A percentile compares a stretch with the other conserved stretches of the same genome.
These are phyloP conservation scores for Proales similis DNA, from an alignment of 1,140 invertebrate genomes.

Conservation along the genomic window DNA sequence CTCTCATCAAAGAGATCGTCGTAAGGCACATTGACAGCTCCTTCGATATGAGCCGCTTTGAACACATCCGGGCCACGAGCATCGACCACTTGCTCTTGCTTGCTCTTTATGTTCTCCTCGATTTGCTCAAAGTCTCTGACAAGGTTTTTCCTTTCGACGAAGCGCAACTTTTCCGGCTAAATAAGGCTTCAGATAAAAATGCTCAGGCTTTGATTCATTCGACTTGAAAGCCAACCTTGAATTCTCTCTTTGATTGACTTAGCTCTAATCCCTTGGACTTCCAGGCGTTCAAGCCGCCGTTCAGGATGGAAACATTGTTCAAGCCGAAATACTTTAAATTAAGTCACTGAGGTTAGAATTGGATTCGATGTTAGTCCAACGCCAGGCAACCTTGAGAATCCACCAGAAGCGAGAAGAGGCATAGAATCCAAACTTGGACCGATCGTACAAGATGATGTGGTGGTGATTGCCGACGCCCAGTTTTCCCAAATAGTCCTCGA, in stretches of 20 bases:
- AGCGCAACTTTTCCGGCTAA: not conserved
- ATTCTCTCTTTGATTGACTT: not conserved
- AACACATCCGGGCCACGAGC: not conserved
- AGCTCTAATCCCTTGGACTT: too few relatives aligned
- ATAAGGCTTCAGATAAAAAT: not conserved
- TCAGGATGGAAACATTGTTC: slow-evolving; percentile 40
- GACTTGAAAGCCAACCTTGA: not conserved
- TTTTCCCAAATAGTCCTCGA: slow-evolving; percentile 38
- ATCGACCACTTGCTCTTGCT: not conserved
- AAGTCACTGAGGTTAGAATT: not conserved
- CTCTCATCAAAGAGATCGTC: not conserved
- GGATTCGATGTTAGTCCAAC: not conserved
- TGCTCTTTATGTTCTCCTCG: not conserved
- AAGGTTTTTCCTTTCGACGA: not conserved
- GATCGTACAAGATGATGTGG: slow-evolving; percentile 41
- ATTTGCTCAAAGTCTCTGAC: slow-evolving; percentile 19
- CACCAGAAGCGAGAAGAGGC: slow-evolving; percentile 40
- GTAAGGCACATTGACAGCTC: slow-evolving; percentile 26
- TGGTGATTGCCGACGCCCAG: slow-evolving; percentile 40
- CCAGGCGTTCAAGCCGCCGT: slow-evolving; percentile 42
- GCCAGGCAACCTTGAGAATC: slow-evolving; percentile 40
- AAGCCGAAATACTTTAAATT: slow-evolving; percentile 39
- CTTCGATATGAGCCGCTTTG: not conserved
- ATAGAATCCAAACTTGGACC: slow-evolving; percentile 39
- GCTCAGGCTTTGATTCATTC: slow-evolving; percentile 1